phyloP scores from a whole-genome alignment of 2,113 vertebrate species.

The human region GRCh38 chr19:31936001-31936500 shows the following conservation, averaged over 20 bases:
- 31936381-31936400: too few species aligned
- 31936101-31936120: background rate
- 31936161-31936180: background rate
- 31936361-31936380: too few species aligned
- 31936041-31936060: constrained; percentile 29
- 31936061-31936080: constrained; percentile 3
- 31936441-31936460: too few species aligned
- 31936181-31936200: background rate
- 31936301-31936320: background rate
- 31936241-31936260: background rate
- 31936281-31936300: background rate
- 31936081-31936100: background rate
- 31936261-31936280: background rate
- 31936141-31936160: background rate
- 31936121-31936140: background rate
- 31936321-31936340: too few species aligned
- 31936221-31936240: background rate
- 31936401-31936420: too few species aligned
- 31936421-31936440: too few species aligned
- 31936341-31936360: too few species aligned
- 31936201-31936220: background rate
- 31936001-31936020: background rate
- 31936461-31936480: too few species aligned
- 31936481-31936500: too few species aligned
- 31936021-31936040: background rate